Evolutionary conservation across 2,113 vertebrate species (phyloP).

Genomic region (Cettia cetti): DNA sequence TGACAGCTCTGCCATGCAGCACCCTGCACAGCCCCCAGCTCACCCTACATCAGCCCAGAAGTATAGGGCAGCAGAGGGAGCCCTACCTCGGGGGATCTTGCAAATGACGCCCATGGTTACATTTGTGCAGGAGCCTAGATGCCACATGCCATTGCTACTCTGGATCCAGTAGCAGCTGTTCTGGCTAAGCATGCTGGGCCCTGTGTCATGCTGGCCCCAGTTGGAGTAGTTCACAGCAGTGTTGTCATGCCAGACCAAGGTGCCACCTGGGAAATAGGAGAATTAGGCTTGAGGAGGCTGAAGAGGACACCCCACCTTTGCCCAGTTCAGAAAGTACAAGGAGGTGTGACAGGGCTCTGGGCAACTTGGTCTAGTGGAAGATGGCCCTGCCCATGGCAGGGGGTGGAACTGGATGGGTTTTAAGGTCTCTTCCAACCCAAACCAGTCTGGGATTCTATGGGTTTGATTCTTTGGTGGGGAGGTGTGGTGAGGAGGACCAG

Average conservation of each 20-base stretch:
- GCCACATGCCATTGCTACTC: slow-evolving; percentile 91
- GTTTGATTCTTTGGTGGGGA: neutral
- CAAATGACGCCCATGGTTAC: slow-evolving; percentile 93
- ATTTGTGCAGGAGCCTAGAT: slow-evolving; percentile 86
- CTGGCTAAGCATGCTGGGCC: slow-evolving; percentile 88
- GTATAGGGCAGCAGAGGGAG: accelerated
- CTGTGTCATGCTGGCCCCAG: slow-evolving; percentile 86
- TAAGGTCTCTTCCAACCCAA: neutral
- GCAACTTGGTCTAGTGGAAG: neutral
- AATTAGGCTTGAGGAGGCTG: neutral
- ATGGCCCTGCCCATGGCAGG: neutral
- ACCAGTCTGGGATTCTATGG: neutral
- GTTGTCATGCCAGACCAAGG: slow-evolving; percentile 89
- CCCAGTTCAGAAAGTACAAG: neutral
- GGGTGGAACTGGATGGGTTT: neutral
- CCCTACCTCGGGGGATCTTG: slow-evolving; percentile 86
- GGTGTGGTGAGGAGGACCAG: neutral
- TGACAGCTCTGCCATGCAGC: neutral
- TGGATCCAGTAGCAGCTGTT: slow-evolving; percentile 98
- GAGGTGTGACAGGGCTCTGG: neutral
- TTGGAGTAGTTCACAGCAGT: slow-evolving; percentile 86
- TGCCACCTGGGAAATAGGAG: slow-evolving; percentile 71
- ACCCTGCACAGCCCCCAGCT: neutral
- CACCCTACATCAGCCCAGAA: neutral
- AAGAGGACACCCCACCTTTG: neutral